Percentiles rank a stretch among this genome's conserved stretches.
Conservation (phyloP, 2,113 vertebrate species). For the Catharus fuscescens region DNA sequence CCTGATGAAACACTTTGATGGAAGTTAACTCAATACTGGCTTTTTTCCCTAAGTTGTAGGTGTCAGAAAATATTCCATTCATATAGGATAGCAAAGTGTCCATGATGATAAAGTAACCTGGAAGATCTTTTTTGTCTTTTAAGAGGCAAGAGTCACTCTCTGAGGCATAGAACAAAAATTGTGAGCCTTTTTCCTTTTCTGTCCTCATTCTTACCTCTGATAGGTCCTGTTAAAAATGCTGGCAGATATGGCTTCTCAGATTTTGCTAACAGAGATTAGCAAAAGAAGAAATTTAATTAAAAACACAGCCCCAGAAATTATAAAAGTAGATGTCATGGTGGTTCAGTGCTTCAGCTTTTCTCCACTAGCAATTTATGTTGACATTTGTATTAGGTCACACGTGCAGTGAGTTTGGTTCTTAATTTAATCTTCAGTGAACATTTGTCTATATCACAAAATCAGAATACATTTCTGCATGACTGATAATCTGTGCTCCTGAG, state of each 20-base stretch:
- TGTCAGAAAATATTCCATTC: not conserved
- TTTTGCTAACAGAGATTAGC: not conserved
- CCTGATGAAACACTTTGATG: not conserved
- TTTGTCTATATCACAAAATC: not conserved
- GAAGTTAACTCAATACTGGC: not conserved
- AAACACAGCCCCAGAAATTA: not conserved
- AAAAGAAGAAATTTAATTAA: not conserved
- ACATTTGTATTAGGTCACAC: not conserved
- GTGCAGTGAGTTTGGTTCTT: not conserved
- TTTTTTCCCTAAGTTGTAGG: not conserved
- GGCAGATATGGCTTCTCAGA: not conserved
- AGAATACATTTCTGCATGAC: not conserved
- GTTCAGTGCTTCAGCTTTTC: not conserved
- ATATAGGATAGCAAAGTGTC: not conserved
- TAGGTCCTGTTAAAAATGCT: not conserved
- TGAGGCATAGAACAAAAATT: not conserved
- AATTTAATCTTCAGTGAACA: conserved; percentile 18
- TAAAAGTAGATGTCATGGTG: not conserved
- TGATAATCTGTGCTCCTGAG: not conserved
- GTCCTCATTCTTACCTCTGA: not conserved
- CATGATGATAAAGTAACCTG: not conserved
- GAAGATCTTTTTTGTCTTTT: not conserved
- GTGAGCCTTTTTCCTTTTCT: not conserved
- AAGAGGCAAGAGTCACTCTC: not conserved
- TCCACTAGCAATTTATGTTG: not conserved